Base-by-base conservation (phyloP, 2,797 vertebrate species). In the Lycodopsis pacificus region DNA sequence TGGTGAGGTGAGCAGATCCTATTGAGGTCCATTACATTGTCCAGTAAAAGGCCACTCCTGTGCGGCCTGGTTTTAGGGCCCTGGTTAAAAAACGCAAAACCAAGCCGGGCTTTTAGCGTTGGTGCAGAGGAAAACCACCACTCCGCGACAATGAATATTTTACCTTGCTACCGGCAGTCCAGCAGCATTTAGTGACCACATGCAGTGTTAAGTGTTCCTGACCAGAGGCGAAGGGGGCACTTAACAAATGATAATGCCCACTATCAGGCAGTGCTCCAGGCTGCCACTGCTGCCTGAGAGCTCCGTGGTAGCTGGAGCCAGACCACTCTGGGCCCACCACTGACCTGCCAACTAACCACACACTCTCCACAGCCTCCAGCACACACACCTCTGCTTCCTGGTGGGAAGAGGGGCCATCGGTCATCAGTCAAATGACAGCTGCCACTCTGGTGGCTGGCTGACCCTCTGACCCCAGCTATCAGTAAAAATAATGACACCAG, bases 191-290 rank as follows among this genome's bases (percentile, higher is more conserved):
- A 95, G 91, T 92, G 94, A 96, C 95, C 95, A 95, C 95, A 96
- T 93, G 92, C 92, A 89, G 87, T 93, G 94, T 95, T 96, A 96
- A 96, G 94, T 95, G 95, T 94, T 95, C 90, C 93, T 95, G 94
- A 93, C 95, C 94, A 94, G 91, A 94, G 93, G 91, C 93, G 67
- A 92, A 94, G 88, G 91, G 93, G 94, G 94, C 94, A 95, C 95
- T 96, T 96, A 96, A 96, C 95, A 95, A 95, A 95, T 94, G 91
- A 94, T 95, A 93, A 95, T 96, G 94, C 94, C 95, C 93, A 87
- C 92, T 92, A 93, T 93, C 91, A 91, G 84, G 93, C 93, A 89
- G 84, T 83, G 86, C 86, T 91, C 76, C 76, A 76, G 87, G 89
- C 87, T 89, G 87, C 89, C 91, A 92, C 85, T 89, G 81, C 81